phyloP scores from a whole-genome alignment of 1,140 invertebrate genomes.

The Drosophila malerkotliana region DNA sequence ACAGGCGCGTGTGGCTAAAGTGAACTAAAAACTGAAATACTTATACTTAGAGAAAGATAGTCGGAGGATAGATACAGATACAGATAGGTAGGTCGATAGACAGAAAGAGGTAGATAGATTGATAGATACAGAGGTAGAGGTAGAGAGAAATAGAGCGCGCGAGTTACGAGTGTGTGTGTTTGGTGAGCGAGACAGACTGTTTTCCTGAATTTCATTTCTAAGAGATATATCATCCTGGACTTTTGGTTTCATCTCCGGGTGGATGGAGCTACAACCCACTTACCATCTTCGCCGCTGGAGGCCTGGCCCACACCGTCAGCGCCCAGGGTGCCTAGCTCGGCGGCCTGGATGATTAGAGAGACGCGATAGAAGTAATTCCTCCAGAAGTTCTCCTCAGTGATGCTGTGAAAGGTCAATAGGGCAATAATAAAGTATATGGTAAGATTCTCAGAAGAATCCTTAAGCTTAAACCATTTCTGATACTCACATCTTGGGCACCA shows the following conservation, averaged over 20 bases:
- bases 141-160: constrained; percentile 64
- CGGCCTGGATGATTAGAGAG: constrained; percentile 98
- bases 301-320: constrained; percentile 83
- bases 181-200: constrained; percentile 54
- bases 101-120: constrained; percentile 42
- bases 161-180: constrained; percentile 69
- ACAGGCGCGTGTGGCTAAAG: constrained; percentile 69
- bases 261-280: constrained; percentile 43
- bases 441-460: too few species aligned
- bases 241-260: constrained; percentile 3
- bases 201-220: constrained; percentile 23
- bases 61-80: constrained; percentile 45
- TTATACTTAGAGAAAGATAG: constrained; percentile 65
- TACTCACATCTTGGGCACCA: constrained; percentile 98
- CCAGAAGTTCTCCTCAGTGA: constrained; percentile 99
- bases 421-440: too few species aligned
- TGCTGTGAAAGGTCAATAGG: constrained; percentile 85
- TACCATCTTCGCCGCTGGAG: constrained; percentile 83
- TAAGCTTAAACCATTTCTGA: too few species aligned
- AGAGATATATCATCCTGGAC: background rate
- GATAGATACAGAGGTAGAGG: constrained; percentile 20
- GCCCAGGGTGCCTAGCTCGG: constrained; percentile 88
- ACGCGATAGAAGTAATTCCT: constrained; percentile 99
- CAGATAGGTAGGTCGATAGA: constrained; percentile 25
- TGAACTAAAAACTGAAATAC: constrained; percentile 56